phyloP scores from a whole-genome alignment of 2,113 vertebrate species.

The Cettia cetti region DNA sequence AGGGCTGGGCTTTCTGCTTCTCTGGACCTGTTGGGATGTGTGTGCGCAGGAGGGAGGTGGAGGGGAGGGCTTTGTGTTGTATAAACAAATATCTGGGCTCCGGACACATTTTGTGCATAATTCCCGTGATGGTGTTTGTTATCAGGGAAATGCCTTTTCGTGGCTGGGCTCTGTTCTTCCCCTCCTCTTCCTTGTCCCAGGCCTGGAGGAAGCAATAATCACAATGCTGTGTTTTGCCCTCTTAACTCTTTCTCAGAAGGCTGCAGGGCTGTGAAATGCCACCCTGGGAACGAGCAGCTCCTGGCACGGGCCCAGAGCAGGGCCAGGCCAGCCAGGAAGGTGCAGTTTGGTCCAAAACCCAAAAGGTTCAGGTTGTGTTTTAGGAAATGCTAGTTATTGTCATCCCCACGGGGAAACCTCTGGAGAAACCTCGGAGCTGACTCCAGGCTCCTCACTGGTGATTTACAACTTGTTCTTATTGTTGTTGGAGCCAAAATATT shows the following conservation, averaged over 20 bases:
- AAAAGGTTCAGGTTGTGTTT: not conserved
- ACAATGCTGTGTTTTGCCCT: conserved; percentile 56
- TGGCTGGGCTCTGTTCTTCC: conserved; percentile 56
- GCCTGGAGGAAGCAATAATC: conserved; percentile 65
- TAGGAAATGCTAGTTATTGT: not conserved
- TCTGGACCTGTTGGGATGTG: not conserved
- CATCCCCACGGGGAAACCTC: not conserved
- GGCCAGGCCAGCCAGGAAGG: not conserved
- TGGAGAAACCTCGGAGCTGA: not conserved
- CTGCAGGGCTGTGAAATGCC: not conserved
- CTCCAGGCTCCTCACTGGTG: not conserved
- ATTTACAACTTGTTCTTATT: not conserved
- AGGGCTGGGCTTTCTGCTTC: not conserved
- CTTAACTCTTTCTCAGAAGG: conserved; percentile 56
- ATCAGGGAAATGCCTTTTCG: conserved; percentile 71
- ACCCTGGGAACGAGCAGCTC: not conserved
- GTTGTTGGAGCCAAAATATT: not conserved
- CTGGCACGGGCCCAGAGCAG: rapidly evolving
- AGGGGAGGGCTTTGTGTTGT: not conserved
- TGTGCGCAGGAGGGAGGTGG: not conserved
- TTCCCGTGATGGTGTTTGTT: conserved; percentile 52
- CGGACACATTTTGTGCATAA: conserved; percentile 39
- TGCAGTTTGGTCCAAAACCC: not conserved
- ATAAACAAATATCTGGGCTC: conserved; percentile 47
- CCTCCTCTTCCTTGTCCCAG: conserved; percentile 57